A percentile compares a stretch with the other conserved stretches of the same genome.
Evolutionary conservation across 2,113 vertebrate species (phyloP).

Genomic region (Canis aureus): DNA sequence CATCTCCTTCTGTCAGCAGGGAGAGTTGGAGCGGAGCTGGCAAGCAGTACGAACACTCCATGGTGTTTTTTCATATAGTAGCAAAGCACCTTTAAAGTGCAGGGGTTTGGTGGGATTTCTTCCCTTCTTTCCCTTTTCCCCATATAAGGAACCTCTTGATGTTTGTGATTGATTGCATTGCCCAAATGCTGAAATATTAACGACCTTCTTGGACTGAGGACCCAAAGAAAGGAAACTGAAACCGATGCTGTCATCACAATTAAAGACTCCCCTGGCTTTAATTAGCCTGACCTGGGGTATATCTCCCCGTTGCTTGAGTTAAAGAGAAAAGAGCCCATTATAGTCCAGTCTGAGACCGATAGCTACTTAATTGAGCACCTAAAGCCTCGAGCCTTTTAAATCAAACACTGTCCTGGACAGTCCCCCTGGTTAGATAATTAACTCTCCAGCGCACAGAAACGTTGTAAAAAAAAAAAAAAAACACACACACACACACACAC

Average conservation of each 20-base stretch:
- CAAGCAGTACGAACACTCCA: background rate
- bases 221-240: conserved; percentile 92
- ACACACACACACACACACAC: conserved; percentile 74
- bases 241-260: conserved; percentile 98
- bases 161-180: conserved; percentile 93
- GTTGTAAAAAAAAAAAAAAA: conserved; percentile 77
- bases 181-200: conserved; percentile 93
- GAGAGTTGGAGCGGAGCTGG: conserved; percentile 27
- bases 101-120: conserved; percentile 75
- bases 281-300: conserved; percentile 97
- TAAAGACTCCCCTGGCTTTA: conserved; percentile 98
- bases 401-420: conserved; percentile 96
- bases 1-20: conserved; percentile 55
- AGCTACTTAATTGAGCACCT: conserved; percentile 99
- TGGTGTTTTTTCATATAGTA: conserved; percentile 13
- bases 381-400: conserved; percentile 97
- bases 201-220: conserved; percentile 90
- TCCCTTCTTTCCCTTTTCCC: conserved; percentile 79
- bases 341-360: conserved; percentile 96
- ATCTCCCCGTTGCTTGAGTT: conserved; percentile 93
- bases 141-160: conserved; percentile 89
- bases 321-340: conserved; percentile 97
- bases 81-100: conserved; percentile 69
- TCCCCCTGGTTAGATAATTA: conserved; percentile 96
- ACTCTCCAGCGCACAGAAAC: conserved; percentile 88